Evolutionary conservation across 2,888 invertebrate species (phyloP).

Genomic region (Troides oblongomaculatus): DNA sequence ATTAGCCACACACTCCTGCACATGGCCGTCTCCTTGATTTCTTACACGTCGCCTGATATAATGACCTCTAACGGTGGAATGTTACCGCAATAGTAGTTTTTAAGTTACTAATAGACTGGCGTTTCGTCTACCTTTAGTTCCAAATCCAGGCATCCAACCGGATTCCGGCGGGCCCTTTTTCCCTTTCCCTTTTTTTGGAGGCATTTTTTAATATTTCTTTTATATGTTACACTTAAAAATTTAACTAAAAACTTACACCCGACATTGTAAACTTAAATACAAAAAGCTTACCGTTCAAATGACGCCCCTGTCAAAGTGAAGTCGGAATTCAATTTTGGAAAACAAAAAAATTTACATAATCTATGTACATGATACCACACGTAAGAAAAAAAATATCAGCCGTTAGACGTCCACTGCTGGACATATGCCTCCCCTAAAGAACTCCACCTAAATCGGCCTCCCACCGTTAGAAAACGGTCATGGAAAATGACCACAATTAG

Average conservation of each 20-base stretch:
- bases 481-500: too few species aligned
- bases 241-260: conserved; percentile 34
- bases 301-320: conserved; percentile 29
- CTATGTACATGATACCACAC: conserved; percentile 17
- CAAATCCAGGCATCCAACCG: conserved; percentile 74
- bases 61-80: too few species aligned
- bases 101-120: too few species aligned
- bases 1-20: too few species aligned
- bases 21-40: too few species aligned
- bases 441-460: too few species aligned
- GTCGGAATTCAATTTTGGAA: conserved; percentile 32
- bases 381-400: background rate
- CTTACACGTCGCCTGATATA: too few species aligned
- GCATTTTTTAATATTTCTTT: conserved; percentile 49
- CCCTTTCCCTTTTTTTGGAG: conserved; percentile 51
- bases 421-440: too few species aligned
- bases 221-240: conserved; percentile 33
- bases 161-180: conserved; percentile 69
- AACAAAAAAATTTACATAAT: conserved; percentile 8
- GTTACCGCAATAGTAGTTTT: too few species aligned
- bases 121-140: conserved; percentile 60
- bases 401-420: too few species aligned
- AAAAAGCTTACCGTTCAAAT: conserved; percentile 37
- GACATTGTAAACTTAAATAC: conserved; percentile 36
- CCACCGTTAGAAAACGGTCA: too few species aligned